phyloP scores from a whole-genome alignment of 2,797 vertebrate species.

The Buphagus erythrorhynchus region DNA sequence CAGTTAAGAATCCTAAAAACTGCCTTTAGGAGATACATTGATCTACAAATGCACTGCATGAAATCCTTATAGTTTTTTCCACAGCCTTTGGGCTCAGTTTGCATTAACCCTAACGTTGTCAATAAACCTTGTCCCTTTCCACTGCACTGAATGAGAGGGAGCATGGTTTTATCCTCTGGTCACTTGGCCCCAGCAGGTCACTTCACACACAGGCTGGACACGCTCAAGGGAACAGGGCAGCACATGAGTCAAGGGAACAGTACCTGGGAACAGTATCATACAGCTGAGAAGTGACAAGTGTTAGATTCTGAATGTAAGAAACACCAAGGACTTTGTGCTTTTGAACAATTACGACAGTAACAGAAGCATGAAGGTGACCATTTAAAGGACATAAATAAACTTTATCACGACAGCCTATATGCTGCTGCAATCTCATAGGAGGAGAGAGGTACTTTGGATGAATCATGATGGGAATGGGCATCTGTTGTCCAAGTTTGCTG shows the following conservation, averaged over 20 bases:
- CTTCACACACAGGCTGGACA: background rate
- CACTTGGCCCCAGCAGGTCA: background rate
- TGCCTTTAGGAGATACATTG: background rate
- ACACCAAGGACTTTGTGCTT: background rate
- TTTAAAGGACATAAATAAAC: background rate
- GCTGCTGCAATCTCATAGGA: background rate
- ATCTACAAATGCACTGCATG: background rate
- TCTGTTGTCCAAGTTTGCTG: background rate
- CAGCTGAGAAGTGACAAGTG: background rate
- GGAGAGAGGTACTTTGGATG: background rate
- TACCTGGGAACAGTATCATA: fast-evolving
- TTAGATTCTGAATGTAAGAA: background rate
- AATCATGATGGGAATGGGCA: background rate
- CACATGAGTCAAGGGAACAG: background rate
- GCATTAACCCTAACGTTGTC: background rate
- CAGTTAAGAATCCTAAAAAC: background rate
- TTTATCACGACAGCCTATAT: background rate
- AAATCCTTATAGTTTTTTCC: background rate
- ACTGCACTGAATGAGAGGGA: background rate
- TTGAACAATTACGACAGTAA: background rate
- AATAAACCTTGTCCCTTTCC: background rate
- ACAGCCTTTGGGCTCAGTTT: fast-evolving
- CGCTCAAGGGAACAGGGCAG: background rate
- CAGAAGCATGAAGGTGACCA: background rate
- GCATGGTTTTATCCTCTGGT: background rate